Percentiles rank a stretch among this genome's conserved stretches.
phyloP scores from a whole-genome alignment of 2,113 vertebrate species.

The Grammomys surdaster region DNA sequence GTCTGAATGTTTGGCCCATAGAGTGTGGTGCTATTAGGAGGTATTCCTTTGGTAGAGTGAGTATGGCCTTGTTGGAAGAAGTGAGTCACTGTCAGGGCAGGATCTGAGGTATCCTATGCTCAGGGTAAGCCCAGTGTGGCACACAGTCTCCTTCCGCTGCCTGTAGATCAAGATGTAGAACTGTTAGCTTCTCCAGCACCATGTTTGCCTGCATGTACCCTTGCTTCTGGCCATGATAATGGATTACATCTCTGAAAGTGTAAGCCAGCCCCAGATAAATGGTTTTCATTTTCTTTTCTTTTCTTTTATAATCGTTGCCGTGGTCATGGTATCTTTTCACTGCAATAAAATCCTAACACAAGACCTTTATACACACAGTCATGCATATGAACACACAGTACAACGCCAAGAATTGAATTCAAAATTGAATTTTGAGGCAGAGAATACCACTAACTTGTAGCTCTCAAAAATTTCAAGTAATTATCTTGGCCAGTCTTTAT shows the following conservation, averaged over 20 bases:
- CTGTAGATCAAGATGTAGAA: neutral
- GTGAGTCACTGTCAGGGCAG: neutral
- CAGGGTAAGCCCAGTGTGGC: neutral
- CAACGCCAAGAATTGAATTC: neutral
- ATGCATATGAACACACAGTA: neutral
- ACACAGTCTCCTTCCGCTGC: neutral
- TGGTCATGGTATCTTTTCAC: neutral
- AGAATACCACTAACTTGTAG: neutral
- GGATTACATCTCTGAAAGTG: neutral
- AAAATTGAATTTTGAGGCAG: neutral
- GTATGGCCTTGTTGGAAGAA: neutral
- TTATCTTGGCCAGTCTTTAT: neutral
- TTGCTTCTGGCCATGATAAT: neutral
- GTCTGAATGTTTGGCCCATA: neutral
- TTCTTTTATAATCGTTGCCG: neutral
- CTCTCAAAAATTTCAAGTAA: conserved; percentile 7
- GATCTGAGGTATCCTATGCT: neutral
- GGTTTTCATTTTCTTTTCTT: neutral
- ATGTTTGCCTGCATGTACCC: neutral
- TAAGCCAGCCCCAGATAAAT: neutral
- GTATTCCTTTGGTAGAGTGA: neutral
- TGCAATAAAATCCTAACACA: neutral
- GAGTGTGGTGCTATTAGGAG: neutral
- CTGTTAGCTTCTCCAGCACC: neutral
- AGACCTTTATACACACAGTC: neutral